A percentile compares a stretch with the other conserved stretches of the same genome.
These are phyloP conservation scores for Scrobipalpa costella DNA, from an alignment of 2,888 invertebrate genomes.

Conservation along the genomic window DNA sequence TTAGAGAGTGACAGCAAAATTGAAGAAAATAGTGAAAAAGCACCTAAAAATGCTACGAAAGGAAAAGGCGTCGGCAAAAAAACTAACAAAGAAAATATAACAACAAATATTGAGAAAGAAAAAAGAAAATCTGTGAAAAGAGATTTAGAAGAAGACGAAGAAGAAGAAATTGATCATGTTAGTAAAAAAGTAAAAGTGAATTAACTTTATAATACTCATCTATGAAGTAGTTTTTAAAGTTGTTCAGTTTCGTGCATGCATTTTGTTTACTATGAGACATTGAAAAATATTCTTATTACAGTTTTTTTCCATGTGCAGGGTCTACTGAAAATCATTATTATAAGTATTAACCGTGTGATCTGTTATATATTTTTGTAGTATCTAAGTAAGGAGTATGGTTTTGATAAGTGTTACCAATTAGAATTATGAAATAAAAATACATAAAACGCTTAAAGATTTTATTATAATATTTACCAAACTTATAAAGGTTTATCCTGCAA, in stretches of 20 bases:
- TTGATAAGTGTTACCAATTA: no score
- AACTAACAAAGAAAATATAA: constrained; percentile 29
- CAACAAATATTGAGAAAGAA: constrained; percentile 47
- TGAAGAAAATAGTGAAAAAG: constrained; percentile 31
- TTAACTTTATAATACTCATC: constrained; percentile 15
- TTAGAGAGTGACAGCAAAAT: constrained; percentile 36
- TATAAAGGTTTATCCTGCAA: no score
- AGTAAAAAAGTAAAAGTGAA: constrained; percentile 56
- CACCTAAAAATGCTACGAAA: constrained; percentile 15
- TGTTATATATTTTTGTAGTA: no score
- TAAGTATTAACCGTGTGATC: no score
- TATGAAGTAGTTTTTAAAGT: constrained; percentile 17
- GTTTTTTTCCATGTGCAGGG: neutral
- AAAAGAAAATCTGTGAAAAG: constrained; percentile 40
- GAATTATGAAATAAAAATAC: no score
- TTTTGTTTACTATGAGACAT: no score
- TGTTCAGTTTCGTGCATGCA: neutral
- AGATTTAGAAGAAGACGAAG: constrained; percentile 47
- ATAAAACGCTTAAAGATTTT: no score
- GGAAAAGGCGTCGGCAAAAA: constrained; percentile 27
- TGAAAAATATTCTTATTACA: no score
- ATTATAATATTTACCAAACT: no score
- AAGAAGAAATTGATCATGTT: constrained; percentile 39
- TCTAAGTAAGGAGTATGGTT: no score
- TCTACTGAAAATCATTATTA: neutral